Evolutionary conservation across 2,888 invertebrate species (phyloP).

Genomic region (Drosophila meridiana): DNA sequence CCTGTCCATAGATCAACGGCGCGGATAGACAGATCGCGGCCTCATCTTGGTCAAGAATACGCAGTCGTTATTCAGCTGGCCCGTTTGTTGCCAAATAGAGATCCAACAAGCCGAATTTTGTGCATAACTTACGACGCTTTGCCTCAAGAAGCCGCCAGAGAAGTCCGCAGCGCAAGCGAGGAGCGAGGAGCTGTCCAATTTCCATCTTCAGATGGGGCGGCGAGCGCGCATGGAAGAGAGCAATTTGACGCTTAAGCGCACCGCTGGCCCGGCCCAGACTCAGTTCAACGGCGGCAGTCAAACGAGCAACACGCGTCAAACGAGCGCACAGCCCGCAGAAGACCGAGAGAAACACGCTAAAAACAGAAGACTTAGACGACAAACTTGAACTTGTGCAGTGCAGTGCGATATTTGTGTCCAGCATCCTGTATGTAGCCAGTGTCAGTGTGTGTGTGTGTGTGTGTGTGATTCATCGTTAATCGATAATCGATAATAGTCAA

Average conservation of each 20-base stretch:
- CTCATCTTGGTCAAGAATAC: slow-evolving; percentile 57
- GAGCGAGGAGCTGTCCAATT: slow-evolving; percentile 17
- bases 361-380: slow-evolving; percentile 74
- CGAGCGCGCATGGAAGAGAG: slow-evolving; percentile 36
- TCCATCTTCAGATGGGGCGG: slow-evolving; percentile 12
- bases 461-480: slow-evolving; percentile 11
- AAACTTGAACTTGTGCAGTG: slow-evolving; percentile 82
- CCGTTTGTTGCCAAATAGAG: slow-evolving; percentile 27
- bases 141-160: slow-evolving; percentile 14
- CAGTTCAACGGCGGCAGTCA: slow-evolving; percentile 83
- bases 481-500: slow-evolving; percentile 4
- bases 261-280: slow-evolving; percentile 74
- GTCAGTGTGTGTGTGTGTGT: slow-evolving; percentile 6
- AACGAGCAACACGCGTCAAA: slow-evolving; percentile 74
- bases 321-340: slow-evolving; percentile 9
- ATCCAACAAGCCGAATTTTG: slow-evolving; percentile 36
- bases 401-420: slow-evolving; percentile 30
- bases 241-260: slow-evolving; percentile 82
- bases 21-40: slow-evolving; percentile 27
- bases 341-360: slow-evolving; percentile 30
- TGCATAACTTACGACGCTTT: slow-evolving; percentile 62
- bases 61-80: slow-evolving; percentile 4
- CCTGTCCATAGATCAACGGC: slow-evolving; percentile 45
- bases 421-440: slow-evolving; percentile 25
- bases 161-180: neutral